Percentiles rank a stretch among this genome's conserved stretches.
These are phyloP conservation scores for Agonum fuliginosum DNA, from an alignment of 2,888 invertebrate genomes.

Conservation along the genomic window DNA sequence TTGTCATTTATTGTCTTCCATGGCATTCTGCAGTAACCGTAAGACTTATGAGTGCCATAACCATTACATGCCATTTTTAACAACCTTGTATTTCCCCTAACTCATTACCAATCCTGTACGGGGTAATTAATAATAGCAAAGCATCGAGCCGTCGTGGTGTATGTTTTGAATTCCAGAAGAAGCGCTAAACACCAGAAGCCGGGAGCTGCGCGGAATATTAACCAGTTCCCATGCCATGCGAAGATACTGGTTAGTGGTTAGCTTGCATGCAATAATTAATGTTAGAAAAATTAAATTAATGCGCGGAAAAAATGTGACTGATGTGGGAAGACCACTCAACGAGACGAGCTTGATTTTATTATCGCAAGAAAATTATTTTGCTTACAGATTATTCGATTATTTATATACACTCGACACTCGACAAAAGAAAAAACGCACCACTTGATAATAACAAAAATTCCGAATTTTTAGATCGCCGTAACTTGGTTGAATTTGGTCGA, in stretches of 20 bases:
- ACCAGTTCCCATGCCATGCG: conserved; percentile 35
- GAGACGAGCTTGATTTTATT: no score
- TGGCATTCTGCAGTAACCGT: conserved; percentile 36
- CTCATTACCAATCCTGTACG: conserved; percentile 47
- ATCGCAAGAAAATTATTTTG: no score
- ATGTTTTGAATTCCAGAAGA: conserved; percentile 40
- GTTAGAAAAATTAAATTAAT: conserved; percentile 39
- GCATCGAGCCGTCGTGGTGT: conserved; percentile 11
- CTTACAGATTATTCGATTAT: no score
- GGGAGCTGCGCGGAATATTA: conserved; percentile 44
- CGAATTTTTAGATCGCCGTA: no score
- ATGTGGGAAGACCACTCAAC: conserved; percentile 13
- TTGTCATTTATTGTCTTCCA: conserved; percentile 37
- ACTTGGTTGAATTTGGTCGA: no score
- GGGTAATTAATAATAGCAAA: conserved; percentile 49
- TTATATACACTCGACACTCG: no score
- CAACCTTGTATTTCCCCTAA: conserved; percentile 43
- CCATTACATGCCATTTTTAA: conserved; percentile 55
- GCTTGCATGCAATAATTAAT: conserved; percentile 39
- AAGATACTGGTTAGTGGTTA: neutral
- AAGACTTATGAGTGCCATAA: conserved; percentile 45
- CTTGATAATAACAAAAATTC: no score
- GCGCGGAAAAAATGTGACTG: neutral
- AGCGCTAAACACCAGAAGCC: conserved; percentile 54
- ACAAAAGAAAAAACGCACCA: no score